Base-by-base conservation (phyloP, 2,113 vertebrate genomes). In the Syngnathus typhle region DNA sequence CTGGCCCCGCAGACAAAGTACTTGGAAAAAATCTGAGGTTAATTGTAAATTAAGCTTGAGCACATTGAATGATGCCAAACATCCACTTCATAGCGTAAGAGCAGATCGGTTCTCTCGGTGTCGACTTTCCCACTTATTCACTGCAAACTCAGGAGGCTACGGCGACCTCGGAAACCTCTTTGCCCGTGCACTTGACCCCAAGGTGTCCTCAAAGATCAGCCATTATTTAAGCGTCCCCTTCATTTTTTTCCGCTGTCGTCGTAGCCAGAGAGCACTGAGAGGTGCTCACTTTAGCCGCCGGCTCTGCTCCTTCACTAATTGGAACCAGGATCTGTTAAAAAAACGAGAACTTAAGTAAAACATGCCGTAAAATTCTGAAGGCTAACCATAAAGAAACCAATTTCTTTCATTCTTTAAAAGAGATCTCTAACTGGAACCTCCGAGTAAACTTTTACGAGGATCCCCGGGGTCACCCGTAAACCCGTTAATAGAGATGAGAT, bases 401-500 rank as follows among this genome's bases (percentile, higher is more conserved):
- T 91, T 92, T 91, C 89, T 91, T 91, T 91, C 89, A 87, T 91
- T 91, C 89, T 89, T 91, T 91, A 85, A 82, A 89, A 91, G 84
- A 74, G 80, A 89, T 87, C 88, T 91, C 87, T 80, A 82, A 88
- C 87, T 89, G 90, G 91, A 93, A 90, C 90, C 89, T 88, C 84
- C 82, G 74, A 84, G 87, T 93, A 91, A 92, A 91, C 82, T 86
- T 93, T 93, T 92, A 93, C 71, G 90, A 92, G 89, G 82, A 88
- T 91, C 91, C 91, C 90, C 88, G 89, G 91, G 91, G 89, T 91
- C 90, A 89, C 80, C 90, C 87, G 85, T 93, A 93, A 93, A 93
- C 85, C 89, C 84, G 90, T 91, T 93, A 92, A 91, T 92, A 91
- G 90, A 92, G 90, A 93, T 92, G 91, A 93, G 91, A 91, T 91